Conservation (phyloP, 2,797 vertebrate species). For the Lateolabrax maculatus region DNA sequence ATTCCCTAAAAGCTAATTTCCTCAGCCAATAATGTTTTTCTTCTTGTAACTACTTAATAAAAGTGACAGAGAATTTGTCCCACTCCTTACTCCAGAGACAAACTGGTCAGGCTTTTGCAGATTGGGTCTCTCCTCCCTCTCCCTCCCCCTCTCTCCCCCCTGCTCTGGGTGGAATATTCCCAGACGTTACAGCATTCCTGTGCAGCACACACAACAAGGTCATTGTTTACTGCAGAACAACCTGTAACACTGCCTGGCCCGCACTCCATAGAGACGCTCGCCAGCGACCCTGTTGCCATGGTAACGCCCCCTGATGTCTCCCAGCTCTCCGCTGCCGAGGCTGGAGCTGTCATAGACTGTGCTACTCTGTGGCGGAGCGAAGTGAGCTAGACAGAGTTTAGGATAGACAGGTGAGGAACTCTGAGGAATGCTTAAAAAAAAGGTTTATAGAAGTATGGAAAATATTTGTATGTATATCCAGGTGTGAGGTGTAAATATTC, state of each 20-base stretch:
- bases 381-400: slow-evolving; percentile 8
- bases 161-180: slow-evolving; percentile 84
- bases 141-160: slow-evolving; percentile 17
- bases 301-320: slow-evolving; percentile 82
- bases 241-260: slow-evolving; percentile 88
- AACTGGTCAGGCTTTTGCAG: slow-evolving; percentile 57
- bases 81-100: slow-evolving; percentile 56
- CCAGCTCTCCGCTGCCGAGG: slow-evolving; percentile 52
- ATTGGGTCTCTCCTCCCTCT: slow-evolving; percentile 38
- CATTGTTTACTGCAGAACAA: slow-evolving; percentile 90
- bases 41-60: slow-evolving; percentile 60
- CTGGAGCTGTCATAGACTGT: slow-evolving; percentile 66
- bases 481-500: slow-evolving; percentile 31
- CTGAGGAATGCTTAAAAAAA: slow-evolving; percentile 1
- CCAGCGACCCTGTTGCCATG: slow-evolving; percentile 81
- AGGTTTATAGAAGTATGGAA: neutral
- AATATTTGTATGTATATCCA: slow-evolving; percentile 20
- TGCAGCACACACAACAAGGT: slow-evolving; percentile 89
- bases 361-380: slow-evolving; percentile 42
- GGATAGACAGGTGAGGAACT: slow-evolving; percentile 39
- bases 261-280: slow-evolving; percentile 80
- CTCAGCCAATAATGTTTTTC: slow-evolving; percentile 45
- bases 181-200: slow-evolving; percentile 89
- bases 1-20: slow-evolving; percentile 57
- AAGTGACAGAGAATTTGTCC: slow-evolving; percentile 71